phyloP scores from a whole-genome alignment of 2,888 invertebrate genomes.

The Cinara cedri region DNA sequence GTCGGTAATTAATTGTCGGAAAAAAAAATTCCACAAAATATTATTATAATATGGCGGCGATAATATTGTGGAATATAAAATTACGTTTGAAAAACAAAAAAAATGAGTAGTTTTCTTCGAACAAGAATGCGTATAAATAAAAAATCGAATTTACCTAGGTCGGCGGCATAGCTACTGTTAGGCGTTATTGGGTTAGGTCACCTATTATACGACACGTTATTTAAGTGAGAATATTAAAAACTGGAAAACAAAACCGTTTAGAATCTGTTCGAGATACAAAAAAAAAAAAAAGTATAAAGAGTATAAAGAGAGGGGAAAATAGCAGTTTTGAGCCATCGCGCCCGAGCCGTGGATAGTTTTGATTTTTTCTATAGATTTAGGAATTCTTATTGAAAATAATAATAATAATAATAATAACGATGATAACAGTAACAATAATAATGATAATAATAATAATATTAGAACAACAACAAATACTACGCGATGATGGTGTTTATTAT shows the following conservation, averaged over 20 bases:
- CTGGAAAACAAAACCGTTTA: not conserved
- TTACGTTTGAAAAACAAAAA: slow-evolving; percentile 17
- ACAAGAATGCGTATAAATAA: not conserved
- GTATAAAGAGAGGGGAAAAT: not conserved
- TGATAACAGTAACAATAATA: not conserved
- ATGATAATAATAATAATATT: not conserved
- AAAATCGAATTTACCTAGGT: not conserved
- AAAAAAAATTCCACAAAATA: slow-evolving; percentile 1
- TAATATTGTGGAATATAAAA: slow-evolving; percentile 12
- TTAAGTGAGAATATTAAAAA: not conserved
- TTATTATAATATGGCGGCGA: not conserved
- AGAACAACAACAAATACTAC: not conserved
- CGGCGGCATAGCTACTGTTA: too few relatives aligned
- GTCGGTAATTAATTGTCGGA: not conserved
- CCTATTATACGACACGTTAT: not conserved
- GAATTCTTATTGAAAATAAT: not conserved
- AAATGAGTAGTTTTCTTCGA: slow-evolving; percentile 29
- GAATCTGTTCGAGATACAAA: not conserved
- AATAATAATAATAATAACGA: slow-evolving; percentile 17
- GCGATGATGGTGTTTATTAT: not conserved
- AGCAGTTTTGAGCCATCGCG: slow-evolving; percentile 19
- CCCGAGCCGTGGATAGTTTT: not conserved
- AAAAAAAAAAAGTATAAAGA: not conserved
- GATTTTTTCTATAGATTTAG: not conserved
- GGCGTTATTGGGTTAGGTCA: too few relatives aligned